Base-by-base conservation (phyloP, 2,888 invertebrate species). In the Mongoloraphidia duomilia region DNA sequence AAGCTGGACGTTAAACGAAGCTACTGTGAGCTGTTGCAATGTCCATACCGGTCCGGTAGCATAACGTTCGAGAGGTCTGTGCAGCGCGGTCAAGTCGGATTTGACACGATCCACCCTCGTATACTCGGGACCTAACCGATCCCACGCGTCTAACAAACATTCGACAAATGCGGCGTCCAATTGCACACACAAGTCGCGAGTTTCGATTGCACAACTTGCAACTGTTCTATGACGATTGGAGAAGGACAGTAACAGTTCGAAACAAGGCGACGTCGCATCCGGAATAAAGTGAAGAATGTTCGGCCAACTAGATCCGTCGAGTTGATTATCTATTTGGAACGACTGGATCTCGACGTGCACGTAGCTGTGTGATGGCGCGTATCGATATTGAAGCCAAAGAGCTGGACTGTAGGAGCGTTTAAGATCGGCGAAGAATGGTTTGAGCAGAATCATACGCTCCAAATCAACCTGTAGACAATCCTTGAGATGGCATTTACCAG, bases 371-470 rank as follows among this genome's bases (percentile, higher is more conserved):
- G 80, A 79, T 34, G 75, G 70, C 0, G 88, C 87, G 62, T 77
- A 78, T 40, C 87, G 71, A 53, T 78, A 71, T 57, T 87, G 85
- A 54, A 83, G 58, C 80, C 84, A 86, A 40, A 87, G 60, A 0
- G 81, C 86, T 1, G 89, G 86, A 49, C 74, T 75, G 61, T 84
- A 85, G 1, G 77, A 79, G 39, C 90, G 71, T 40, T 83, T 67
- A 26, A 90, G 63, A 59, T 84, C 84, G 0, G 87, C 86, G 60
- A 83, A 86, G 66, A 87, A 88, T 1, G 90, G 89, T 63, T 86
- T 86, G 0, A 84, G 80, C 84, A 90, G 87, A 57, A 83, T 83
- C 88, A 90, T 88, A 63, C 83, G 85, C 45, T 79, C 79, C 55
- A 90, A 76, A 62, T 89, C 87, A 49, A 87, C 81, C 72, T 87